Evolutionary conservation across 2,888 invertebrate genomes (phyloP).

Genomic region (Capitulum mitella): DNA sequence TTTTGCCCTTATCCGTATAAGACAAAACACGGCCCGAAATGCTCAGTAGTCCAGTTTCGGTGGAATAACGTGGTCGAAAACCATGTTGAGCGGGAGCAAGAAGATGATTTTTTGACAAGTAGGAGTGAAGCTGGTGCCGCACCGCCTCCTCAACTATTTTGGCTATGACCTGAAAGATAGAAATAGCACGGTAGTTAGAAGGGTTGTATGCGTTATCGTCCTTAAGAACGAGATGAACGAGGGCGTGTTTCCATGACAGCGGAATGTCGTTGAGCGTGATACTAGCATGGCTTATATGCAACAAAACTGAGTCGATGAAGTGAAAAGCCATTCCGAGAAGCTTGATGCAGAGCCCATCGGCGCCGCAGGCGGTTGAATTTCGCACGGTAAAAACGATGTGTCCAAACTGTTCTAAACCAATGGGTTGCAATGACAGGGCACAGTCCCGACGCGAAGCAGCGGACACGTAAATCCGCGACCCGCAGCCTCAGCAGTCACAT

Average conservation of each 20-base stretch:
- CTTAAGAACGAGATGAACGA: not conserved
- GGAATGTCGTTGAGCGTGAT: not conserved
- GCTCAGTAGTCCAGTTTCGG: too few relatives aligned
- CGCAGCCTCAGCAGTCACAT: too few relatives aligned
- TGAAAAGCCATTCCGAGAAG: not conserved
- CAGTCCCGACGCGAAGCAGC: not conserved
- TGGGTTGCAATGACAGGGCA: too few relatives aligned
- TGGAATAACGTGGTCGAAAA: too few relatives aligned
- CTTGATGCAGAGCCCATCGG: not conserved
- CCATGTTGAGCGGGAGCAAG: too few relatives aligned
- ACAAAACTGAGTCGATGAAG: not conserved
- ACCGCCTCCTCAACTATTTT: too few relatives aligned
- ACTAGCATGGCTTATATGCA: not conserved
- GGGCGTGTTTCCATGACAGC: not conserved
- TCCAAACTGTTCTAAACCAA: not conserved
- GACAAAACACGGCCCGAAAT: too few relatives aligned
- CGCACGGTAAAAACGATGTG: not conserved
- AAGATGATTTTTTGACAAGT: too few relatives aligned
- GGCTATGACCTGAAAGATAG: too few relatives aligned
- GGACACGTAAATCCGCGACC: too few relatives aligned
- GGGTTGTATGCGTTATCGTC: not conserved
- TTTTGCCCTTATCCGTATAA: too few relatives aligned
- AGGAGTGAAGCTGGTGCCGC: too few relatives aligned
- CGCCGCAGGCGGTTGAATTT: not conserved
- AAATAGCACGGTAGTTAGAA: not conserved